Evolutionary conservation across 2,797 vertebrate species (phyloP), one percentile per base, ranked within the genome.

Genomic region (Ataeniobius toweri): DNA sequence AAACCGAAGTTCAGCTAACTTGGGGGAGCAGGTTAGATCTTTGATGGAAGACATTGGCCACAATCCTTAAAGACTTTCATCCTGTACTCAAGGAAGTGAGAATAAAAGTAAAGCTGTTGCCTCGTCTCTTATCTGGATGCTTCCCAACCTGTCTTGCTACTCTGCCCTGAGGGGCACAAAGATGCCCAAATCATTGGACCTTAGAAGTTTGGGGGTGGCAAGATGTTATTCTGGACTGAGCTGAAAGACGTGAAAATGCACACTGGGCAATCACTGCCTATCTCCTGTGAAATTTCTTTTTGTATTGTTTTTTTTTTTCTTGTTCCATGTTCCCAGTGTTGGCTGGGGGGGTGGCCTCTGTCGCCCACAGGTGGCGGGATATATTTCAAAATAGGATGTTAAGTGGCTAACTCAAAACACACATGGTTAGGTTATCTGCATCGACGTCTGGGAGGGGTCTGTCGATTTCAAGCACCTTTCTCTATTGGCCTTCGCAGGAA

Each of bases 351-450:
- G 24, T 28, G 2, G 77, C 86, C 74, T 90, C 84, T 39, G 82
- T 80, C 65, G 71, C 87, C 87, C 78, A 74, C 81, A 53, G 81
- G 65, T 81, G 79, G 78, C 81, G 80, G 82, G 82, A 16, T 41
- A 0, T 59, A 73, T 88, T 84, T 90, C 72, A 82, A 86, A 78
- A 88, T 6, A 80, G 93, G 94, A 94, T 94, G 93, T 93, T 90
- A 81, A 87, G 86, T 87, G 91, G 88, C 89, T 94, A 90, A 93
- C 92, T 88, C 77, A 88, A 91, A 86, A 87, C 80, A 76, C 84
- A 77, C 78, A 79, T 90, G 85, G 84, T 88, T 93, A 84, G 86
- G 74, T 77, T 74, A 85, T 83, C 65, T 76, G 51, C 86, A 51
- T 88, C 76, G 41, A 85, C 63, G 76, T 89, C 78, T 80, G 77